Base-by-base conservation (phyloP, 2,113 vertebrate species). In the Myotis lucifugus region DNA sequence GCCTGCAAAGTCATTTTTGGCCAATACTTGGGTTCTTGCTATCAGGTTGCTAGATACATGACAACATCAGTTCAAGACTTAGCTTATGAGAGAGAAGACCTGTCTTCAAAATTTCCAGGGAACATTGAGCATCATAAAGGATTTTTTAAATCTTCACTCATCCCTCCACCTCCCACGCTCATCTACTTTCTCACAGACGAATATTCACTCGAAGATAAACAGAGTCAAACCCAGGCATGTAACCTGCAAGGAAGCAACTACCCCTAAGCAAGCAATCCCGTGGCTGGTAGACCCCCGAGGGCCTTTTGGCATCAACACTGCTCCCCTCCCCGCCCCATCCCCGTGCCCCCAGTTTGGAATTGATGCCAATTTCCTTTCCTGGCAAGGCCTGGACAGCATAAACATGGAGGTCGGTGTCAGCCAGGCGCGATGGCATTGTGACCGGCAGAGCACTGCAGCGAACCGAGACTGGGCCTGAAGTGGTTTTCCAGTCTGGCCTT, bases 251-350 rank as follows among this genome's bases (percentile, higher is more conserved):
- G 50, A 87, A 85, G 79, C 27, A 72, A 79, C 64, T 42, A 70
- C 77, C 78, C 29, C 46, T 34, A 88, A 77, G 78, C 91, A 74
- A 85, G 89, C 72, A 95, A 40, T 54, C 76, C 96, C 90, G 84
- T 90, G 95, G 92, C 88, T 66, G 66, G 70, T 85, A 97, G 96
- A 95, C 87, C 91, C 95, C 78, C 13, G 25, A 37, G 94, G 95
- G 96, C 74, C 96, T 95, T 98, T 97, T 98, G 97, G 97, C 97
- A 98, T 78, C 1, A 42, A 76, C 56, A 93, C 25, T 19, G 0
- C 64, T 96, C 78, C 83, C 93, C 18, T 8, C 6, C 29, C 50
- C 32, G 64, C 42, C 34, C n/a, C 11, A 21, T 46, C 23, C 56
- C 61, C 1, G 0, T 64, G 46, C 74, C 81, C 84, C 79, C 48